Evolutionary conservation across 2,888 invertebrate genomes (phyloP), one percentile per base, ranked within the genome.

Genomic region (Cerastoderma edule): DNA sequence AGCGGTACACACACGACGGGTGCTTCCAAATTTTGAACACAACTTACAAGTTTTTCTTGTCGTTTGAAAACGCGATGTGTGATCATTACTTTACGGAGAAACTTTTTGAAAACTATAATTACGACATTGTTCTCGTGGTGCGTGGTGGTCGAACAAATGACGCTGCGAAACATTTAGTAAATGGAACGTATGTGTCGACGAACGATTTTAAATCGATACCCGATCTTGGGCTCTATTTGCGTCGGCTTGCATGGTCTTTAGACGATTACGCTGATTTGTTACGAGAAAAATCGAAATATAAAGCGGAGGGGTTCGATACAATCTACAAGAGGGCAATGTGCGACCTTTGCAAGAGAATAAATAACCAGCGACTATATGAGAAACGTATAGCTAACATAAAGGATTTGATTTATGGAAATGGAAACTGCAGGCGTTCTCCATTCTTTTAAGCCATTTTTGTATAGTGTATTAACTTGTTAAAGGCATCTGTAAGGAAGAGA

Each of bases 1-100:
- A 68, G 30, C 30, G 30, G 10, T 72, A 64, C 56, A 16, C 69
- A 16, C 78, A 75, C 44, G 75, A 75, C 24, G 63, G 72, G 1
- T 79, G 75, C 30, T 78, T 74, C 27, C 33, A 46, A 44, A 68
- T 79, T 27, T 28, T 79, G 6, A 79, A 79, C 28, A 53, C 54
- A 6, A 48, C 48, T 2, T 80, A 80, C 67, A 76, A 56, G 46
- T 80, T 70, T 56, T 80, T 70, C 57, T 65, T 80, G 24, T 67
- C 80, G 19, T 80, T 80, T 57, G 80, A 80, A 67, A 80, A 77
- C 24, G 39, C 76, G 2, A 60, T 80, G 35, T 80, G 80, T 57
- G 66, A 67, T 16, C 65, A 69, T 5, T 80, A 76, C 56, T 72
- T 80, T 56, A 66, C 80, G 1, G 76, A 80, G 46, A 80, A 80